Base-by-base conservation (phyloP, 2,888 invertebrate genomes). In the Andrena bicolor region DNA sequence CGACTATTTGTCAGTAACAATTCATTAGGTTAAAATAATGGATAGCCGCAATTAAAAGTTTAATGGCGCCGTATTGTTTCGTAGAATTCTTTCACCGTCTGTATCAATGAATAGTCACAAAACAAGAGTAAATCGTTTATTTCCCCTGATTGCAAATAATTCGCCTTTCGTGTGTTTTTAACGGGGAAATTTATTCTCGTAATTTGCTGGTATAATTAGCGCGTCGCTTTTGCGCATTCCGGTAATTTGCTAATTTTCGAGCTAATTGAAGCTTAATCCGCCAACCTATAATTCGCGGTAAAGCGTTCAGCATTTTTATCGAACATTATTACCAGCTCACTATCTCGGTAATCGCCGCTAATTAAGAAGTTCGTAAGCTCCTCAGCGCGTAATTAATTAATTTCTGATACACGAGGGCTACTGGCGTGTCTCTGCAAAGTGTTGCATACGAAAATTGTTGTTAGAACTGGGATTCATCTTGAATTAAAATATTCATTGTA, bases 161-260 rank as follows among this genome's bases (percentile, higher is more conserved):
- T 16, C 20, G 10, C 6, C 1, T 16, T 51, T 10, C n/a, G 20
- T 16, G 16, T 26, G 32, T 51, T 41, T 58, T 8, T 35, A 23
- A 58, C 2, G 13, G 10, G 16, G 16, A 56, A 35, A 23, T 10
- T 48, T 7, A 58, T 58, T 58, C 72, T 64, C 8, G 6, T 30
- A 56, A 30, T 20, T 63, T 5, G 8, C 20, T 0, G 10, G 23
- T 56, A 20, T 60, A 79, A 77, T 70, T 69, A 35, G n/a, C 49
- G 1, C 30, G 2, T n/a, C 49, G 5, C 61, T 56, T 20, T 58
- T n/a, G 20, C 4, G 49, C 16, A 41, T 51, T 41, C 30, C 20
- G 49, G 48, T 60, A 80, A 77, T 77, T 80, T 65, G 78, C 41
- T 70, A 77, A 77, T 80, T 77, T 65, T 26, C 65, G n/a, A 51